A percentile compares a stretch with the other conserved stretches of the same genome.
These are phyloP conservation scores for Candidula unifasciata DNA, from an alignment of 2,888 invertebrate species.

Conservation along the genomic window DNA sequence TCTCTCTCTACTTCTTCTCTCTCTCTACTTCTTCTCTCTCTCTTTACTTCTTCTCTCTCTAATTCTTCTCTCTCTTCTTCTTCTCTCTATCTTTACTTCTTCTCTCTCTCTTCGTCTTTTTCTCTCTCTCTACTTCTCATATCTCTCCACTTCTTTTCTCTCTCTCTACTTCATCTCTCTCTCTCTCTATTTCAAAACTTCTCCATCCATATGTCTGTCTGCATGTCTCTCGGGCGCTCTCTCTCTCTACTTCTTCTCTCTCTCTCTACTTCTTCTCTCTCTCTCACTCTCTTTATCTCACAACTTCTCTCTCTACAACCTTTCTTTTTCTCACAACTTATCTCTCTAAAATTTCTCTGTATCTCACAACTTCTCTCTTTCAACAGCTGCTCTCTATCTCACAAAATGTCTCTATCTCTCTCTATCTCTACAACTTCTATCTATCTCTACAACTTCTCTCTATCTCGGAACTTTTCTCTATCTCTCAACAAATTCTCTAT, in stretches of 20 bases:
- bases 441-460: not conserved
- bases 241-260: too few relatives aligned
- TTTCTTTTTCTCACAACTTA: not conserved
- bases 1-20: not conserved
- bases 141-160: not conserved
- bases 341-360: not conserved
- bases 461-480: not conserved
- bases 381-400: not conserved
- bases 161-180: not conserved
- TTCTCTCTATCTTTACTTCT: constrained; percentile 26
- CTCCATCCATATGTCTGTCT: constrained; percentile 34
- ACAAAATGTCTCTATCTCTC: not conserved
- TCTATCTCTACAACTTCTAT: not conserved
- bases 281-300: not conserved
- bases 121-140: constrained; percentile 1
- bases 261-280: not conserved
- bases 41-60: not conserved
- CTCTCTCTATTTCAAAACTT: not conserved
- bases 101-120: constrained; percentile 23
- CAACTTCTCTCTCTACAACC: not conserved
- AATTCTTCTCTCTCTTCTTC: constrained; percentile 14
- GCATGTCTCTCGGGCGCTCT: constrained; percentile 14
- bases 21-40: constrained; percentile 2
- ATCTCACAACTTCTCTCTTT: not conserved
- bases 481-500: not conserved